phyloP scores from a whole-genome alignment of 2,797 vertebrate genomes.

The Acrocephalus scirpaceus region DNA sequence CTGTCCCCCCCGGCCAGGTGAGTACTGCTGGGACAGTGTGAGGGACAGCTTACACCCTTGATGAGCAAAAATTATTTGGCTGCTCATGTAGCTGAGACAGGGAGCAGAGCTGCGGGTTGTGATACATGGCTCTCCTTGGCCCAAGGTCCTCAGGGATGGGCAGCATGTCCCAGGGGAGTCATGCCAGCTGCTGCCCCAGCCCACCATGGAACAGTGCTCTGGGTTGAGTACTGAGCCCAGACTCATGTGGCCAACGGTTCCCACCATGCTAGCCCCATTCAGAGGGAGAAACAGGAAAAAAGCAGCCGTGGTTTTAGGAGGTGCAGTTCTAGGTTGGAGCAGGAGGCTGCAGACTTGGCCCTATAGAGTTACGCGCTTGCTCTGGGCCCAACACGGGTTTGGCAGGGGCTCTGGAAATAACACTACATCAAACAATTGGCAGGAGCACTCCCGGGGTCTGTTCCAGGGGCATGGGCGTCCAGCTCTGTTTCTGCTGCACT shows the following conservation, averaged over 20 bases:
- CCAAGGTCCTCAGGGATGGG: not conserved
- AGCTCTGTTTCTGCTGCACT: slow-evolving; percentile 33
- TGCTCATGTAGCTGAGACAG: fast-evolving
- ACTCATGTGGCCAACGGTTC: not conserved
- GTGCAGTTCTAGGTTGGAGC: not conserved
- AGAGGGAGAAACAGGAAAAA: slow-evolving; percentile 19
- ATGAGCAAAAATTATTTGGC: not conserved
- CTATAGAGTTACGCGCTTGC: slow-evolving; percentile 64
- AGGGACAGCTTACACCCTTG: fast-evolving
- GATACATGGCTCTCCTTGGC: not conserved
- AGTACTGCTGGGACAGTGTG: not conserved
- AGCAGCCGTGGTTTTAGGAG: not conserved
- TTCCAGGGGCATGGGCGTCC: slow-evolving; percentile 66
- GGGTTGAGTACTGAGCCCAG: not conserved
- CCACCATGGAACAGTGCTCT: not conserved
- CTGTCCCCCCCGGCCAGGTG: slow-evolving; percentile 90
- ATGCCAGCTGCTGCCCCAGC: not conserved
- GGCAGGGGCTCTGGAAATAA: slow-evolving; percentile 72
- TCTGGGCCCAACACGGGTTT: slow-evolving; percentile 56
- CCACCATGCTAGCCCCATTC: not conserved
- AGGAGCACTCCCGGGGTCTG: not conserved
- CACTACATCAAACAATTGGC: slow-evolving; percentile 77
- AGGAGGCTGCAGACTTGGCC: slow-evolving; percentile 57
- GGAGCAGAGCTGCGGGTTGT: not conserved
- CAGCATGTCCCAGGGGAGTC: not conserved